These are phyloP conservation scores for Halocaridina rubra DNA, from an alignment of 2,888 invertebrate species.

Conservation along the genomic window DNA sequence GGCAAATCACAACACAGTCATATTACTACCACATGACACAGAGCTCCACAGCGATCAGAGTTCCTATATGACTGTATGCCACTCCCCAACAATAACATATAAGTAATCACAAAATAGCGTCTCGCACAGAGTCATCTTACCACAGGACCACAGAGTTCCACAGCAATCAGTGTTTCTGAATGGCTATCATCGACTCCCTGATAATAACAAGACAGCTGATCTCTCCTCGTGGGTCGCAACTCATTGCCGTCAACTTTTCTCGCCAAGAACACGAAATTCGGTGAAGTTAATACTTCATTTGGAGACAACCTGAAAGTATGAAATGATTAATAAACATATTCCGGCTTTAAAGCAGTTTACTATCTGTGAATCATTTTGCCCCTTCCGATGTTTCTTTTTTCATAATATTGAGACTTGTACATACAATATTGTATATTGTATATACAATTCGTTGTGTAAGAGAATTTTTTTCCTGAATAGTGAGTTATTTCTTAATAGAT, in stretches of 20 bases:
- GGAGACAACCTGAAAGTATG: not conserved
- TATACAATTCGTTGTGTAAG: too few species aligned
- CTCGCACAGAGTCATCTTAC: not conserved
- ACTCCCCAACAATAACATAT: not conserved
- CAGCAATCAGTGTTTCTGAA: conserved; percentile 14
- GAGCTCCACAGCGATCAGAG: not conserved
- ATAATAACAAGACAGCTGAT: not conserved
- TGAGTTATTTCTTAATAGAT: too few species aligned
- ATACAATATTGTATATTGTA: too few species aligned
- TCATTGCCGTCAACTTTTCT: not conserved
- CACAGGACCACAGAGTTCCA: conserved; percentile 32
- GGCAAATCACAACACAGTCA: not conserved
- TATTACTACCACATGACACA: not conserved
- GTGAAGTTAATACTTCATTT: conserved; percentile 5
- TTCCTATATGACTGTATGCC: not conserved
- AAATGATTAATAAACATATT: not conserved
- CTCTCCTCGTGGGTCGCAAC: not conserved
- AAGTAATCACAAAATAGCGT: not conserved
- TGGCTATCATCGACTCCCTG: conserved; percentile 21
- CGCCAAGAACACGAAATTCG: conserved; percentile 29
- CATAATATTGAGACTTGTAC: too few species aligned
- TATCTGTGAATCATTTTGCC: too few species aligned
- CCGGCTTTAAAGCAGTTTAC: too few species aligned
- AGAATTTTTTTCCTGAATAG: too few species aligned
- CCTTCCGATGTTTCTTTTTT: too few species aligned